Evolutionary conservation across 2,888 invertebrate genomes (phyloP).

Genomic region (Caenorhabditis wallacei): DNA sequence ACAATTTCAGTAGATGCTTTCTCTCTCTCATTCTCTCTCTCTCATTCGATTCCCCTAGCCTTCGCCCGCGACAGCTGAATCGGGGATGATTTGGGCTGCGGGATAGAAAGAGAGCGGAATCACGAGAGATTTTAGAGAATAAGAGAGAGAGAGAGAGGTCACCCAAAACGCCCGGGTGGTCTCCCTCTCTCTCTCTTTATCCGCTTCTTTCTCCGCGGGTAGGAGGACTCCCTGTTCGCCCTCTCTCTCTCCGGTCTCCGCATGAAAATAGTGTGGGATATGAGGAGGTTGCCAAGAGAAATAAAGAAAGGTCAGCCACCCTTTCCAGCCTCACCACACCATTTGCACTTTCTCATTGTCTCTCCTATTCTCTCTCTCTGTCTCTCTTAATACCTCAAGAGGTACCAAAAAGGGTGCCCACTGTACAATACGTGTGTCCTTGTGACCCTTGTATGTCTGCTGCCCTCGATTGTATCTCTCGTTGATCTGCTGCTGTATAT

Average conservation of each 20-base stretch:
- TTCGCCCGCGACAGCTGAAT: too few species aligned
- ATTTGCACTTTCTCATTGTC: slow-evolving; percentile 20
- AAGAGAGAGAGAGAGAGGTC: slow-evolving; percentile 23
- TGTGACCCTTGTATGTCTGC: slow-evolving; percentile 1
- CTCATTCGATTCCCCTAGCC: too few species aligned
- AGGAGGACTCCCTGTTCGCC: too few species aligned
- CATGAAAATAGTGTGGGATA: slow-evolving; percentile 19
- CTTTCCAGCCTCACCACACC: slow-evolving; percentile 27
- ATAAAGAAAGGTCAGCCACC: slow-evolving; percentile 23
- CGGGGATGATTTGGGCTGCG: not conserved
- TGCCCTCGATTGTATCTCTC: slow-evolving; percentile 18
- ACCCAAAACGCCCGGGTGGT: slow-evolving; percentile 35
- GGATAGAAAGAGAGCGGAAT: not conserved
- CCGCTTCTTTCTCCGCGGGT: slow-evolving; percentile 2
- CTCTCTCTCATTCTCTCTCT: too few species aligned
- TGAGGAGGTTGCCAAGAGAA: slow-evolving; percentile 9
- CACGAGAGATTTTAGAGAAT: not conserved
- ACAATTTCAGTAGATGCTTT: slow-evolving; percentile 42
- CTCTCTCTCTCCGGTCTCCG: too few species aligned
- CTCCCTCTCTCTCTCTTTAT: slow-evolving; percentile 24
- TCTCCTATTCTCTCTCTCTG: not conserved
- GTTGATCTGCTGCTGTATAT: slow-evolving; percentile 26
- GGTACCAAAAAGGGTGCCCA: not conserved
- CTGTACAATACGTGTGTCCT: slow-evolving; percentile 10
- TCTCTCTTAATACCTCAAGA: slow-evolving; percentile 14